Conservation (phyloP, 1,140 invertebrate genomes). For the Antheraea pernyi region DNA sequence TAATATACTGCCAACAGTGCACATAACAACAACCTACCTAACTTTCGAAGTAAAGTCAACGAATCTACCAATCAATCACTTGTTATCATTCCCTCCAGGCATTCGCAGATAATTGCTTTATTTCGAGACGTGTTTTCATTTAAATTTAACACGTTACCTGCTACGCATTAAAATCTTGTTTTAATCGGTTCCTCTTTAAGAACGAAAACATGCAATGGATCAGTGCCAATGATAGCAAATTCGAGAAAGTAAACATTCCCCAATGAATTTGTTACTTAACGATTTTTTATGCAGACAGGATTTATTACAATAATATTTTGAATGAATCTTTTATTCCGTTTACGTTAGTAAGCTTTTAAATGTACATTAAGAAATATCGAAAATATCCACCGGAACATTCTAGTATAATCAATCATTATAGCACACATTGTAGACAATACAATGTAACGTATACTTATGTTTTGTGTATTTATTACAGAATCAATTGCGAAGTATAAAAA, state of each 20-base stretch:
- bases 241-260: conserved; percentile 3
- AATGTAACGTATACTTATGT: too few species aligned
- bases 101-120: neutral
- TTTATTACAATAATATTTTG: neutral
- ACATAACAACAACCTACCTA: neutral
- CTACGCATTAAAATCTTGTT: neutral
- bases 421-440: neutral
- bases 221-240: conserved; percentile 7
- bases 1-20: too few species aligned
- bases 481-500: too few species aligned
- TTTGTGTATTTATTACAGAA: too few species aligned
- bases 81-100: neutral
- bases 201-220: conserved; percentile 10
- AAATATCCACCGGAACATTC: neutral
- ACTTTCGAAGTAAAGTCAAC: neutral
- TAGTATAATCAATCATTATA: neutral
- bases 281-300: neutral
- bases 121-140: neutral
- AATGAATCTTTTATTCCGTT: neutral
- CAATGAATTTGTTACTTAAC: neutral
- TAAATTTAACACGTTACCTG: neutral
- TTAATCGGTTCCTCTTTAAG: neutral
- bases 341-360: conserved; percentile 2
- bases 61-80: neutral
- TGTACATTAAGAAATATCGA: neutral